Evolutionary conservation across 2,113 vertebrate species (phyloP), one percentile per base, ranked within the genome.

Genomic region (Indicator maculatus): DNA sequence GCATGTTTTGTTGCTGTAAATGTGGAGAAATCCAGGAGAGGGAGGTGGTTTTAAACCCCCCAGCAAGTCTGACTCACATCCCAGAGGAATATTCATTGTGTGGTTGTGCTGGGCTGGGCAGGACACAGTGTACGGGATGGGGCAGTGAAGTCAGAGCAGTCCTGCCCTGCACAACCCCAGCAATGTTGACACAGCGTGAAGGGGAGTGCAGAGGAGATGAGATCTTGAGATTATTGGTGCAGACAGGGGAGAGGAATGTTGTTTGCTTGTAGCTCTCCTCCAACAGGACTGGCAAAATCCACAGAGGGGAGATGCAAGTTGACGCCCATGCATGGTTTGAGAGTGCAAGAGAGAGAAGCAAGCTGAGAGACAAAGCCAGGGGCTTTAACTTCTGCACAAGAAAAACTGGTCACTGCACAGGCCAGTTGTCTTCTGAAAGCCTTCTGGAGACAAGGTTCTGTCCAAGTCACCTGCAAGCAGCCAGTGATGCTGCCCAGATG

Each of bases 251-350:
- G 86, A 93, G 74, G 95, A 96, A 96, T 96, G 94, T 89, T 92
- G 78, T 95, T 96, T 96, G 91, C 89, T 91, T 65, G 70, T 72
- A 93, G 83, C 63, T 95, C 30, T 65, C 86, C 90, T 95, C 74
- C 86, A 83, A 52, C 63, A 85, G 81, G 74, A 50, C 83, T 79
- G 86, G 63, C 84, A 95, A 88, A 95, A 91, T 47, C 83, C 92
- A 86, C 0, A 2, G 9, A 85, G 38, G 63, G 71, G 72, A 90
- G 86, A 88, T 39, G 17, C 31, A 33, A 50, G 74, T 24, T 12
- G 79, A 60, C 2, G 7, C 63, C 74, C 23, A 3, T 1, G 5
- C 30, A 9, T 2, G 18, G 70, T 66, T 81, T 33, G 89, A 80
- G 75, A 77, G 88, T 23, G 36, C 84, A 85, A 82, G 20, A 82